Evolutionary conservation across 2,113 vertebrate genomes (phyloP).

Genomic region (Gallinago undulata): DNA sequence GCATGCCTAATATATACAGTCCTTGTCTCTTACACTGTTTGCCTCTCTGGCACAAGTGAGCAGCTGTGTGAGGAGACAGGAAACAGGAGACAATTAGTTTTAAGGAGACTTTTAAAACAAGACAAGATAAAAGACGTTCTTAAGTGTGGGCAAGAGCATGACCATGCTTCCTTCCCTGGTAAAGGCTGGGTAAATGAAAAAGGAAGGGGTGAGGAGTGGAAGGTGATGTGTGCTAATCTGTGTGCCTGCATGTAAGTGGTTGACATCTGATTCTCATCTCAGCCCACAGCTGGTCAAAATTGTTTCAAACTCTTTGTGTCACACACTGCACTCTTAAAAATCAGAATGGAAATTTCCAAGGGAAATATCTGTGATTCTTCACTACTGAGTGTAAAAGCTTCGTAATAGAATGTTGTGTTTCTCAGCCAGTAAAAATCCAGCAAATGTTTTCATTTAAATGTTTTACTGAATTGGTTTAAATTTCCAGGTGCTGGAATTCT

Average conservation of each 20-base stretch:
- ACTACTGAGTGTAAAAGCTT: background rate
- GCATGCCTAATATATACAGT: background rate
- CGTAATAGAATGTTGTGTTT: fast-evolving
- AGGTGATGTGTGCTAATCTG: fast-evolving
- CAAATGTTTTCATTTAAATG: background rate
- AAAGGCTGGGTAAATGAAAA: background rate
- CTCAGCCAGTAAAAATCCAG: background rate
- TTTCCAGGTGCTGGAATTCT: background rate
- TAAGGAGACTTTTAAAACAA: background rate
- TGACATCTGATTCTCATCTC: background rate
- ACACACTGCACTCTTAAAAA: background rate
- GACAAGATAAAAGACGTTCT: background rate
- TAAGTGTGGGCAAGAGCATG: background rate
- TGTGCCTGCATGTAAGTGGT: background rate
- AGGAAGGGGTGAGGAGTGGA: background rate
- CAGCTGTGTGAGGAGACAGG: background rate
- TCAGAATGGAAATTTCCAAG: background rate
- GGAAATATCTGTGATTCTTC: background rate
- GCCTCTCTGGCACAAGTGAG: background rate
- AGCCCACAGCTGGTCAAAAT: background rate
- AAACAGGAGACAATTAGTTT: background rate
- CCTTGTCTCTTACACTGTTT: background rate
- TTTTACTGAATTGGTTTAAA: background rate
- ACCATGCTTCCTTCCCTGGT: background rate
- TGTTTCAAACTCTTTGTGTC: background rate